phyloP scores from a whole-genome alignment of 1,140 invertebrate species.

The Macrosteles quadrilineatus region DNA sequence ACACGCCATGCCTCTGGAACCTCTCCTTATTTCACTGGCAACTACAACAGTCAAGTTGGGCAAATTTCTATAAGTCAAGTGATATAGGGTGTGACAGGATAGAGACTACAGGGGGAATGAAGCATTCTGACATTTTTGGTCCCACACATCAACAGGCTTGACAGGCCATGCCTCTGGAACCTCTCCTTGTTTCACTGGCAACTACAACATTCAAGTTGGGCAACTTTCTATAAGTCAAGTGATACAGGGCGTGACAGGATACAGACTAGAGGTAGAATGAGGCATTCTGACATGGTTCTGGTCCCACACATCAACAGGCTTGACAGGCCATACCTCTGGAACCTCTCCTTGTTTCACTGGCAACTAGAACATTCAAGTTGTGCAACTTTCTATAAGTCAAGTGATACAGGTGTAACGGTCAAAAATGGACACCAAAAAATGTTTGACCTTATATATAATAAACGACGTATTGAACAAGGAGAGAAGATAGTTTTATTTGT shows the following conservation, averaged over 20 bases:
- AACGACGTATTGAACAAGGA: too few species aligned
- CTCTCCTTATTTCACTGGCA: constrained; percentile 22
- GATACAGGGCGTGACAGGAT: too few species aligned
- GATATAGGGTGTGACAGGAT: too few species aligned
- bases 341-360: constrained; percentile 17
- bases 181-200: constrained; percentile 22
- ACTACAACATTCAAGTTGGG: too few species aligned
- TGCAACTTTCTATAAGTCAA: too few species aligned
- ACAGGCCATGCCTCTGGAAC: constrained; percentile 62
- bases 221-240: too few species aligned
- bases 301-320: constrained; percentile 70
- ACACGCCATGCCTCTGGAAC: constrained; percentile 62
- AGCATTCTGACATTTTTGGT: constrained; percentile 82
- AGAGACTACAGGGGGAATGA: constrained; percentile 73
- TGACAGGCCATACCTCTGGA: constrained; percentile 62
- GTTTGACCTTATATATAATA: too few species aligned
- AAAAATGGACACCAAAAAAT: constrained; percentile 70
- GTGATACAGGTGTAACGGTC: too few species aligned
- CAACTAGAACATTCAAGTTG: too few species aligned
- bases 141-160: constrained; percentile 67
- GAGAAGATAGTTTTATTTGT: too few species aligned
- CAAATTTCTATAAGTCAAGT: too few species aligned
- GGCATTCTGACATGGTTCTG: constrained; percentile 81
- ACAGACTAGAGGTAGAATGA: constrained; percentile 73
- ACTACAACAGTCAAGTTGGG: too few species aligned